Percentiles rank a stretch among this genome's conserved stretches.
These are phyloP conservation scores for Emmelina monodactyla DNA, from an alignment of 2,888 invertebrate genomes.

Conservation along the genomic window DNA sequence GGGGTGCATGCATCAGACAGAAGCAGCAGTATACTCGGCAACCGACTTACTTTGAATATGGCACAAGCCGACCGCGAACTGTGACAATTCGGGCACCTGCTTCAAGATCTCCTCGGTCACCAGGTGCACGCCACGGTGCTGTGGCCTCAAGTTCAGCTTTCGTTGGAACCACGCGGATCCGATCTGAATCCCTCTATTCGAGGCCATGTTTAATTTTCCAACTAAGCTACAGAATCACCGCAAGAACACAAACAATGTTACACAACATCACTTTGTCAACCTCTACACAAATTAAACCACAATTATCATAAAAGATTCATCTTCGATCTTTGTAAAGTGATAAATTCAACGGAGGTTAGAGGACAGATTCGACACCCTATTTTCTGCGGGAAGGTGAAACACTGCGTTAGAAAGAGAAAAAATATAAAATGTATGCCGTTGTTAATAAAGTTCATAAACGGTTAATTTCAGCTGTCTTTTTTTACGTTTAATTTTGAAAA, in stretches of 20 bases:
- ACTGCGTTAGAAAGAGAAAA: conserved; percentile 58
- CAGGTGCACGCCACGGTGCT: conserved; percentile 95
- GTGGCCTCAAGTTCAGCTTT: conserved; percentile 94
- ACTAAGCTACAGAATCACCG: conserved; percentile 60
- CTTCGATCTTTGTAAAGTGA: conserved; percentile 61
- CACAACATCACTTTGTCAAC: conserved; percentile 65
- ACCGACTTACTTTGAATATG: conserved; percentile 98
- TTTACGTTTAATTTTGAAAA: too few species aligned
- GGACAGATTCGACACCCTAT: conserved; percentile 67
- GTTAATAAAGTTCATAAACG: too few species aligned
- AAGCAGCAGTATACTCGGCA: background rate
- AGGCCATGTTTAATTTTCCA: conserved; percentile 79
- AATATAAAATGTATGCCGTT: conserved; percentile 44
- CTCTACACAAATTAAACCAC: conserved; percentile 68
- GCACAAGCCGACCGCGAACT: conserved; percentile 94
- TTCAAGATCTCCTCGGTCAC: conserved; percentile 96
- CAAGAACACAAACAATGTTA: conserved; percentile 62
- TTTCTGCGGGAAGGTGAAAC: conserved; percentile 67
- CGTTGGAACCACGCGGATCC: conserved; percentile 98
- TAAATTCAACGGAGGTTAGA: conserved; percentile 64
- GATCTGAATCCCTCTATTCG: conserved; percentile 90
- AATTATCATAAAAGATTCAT: conserved; percentile 76
- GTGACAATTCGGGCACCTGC: conserved; percentile 92
- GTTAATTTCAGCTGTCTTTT: too few species aligned
- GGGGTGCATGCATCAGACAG: conserved; percentile 41